Base-by-base conservation (phyloP, 2,888 invertebrate genomes). In the Melolontha melolontha region DNA sequence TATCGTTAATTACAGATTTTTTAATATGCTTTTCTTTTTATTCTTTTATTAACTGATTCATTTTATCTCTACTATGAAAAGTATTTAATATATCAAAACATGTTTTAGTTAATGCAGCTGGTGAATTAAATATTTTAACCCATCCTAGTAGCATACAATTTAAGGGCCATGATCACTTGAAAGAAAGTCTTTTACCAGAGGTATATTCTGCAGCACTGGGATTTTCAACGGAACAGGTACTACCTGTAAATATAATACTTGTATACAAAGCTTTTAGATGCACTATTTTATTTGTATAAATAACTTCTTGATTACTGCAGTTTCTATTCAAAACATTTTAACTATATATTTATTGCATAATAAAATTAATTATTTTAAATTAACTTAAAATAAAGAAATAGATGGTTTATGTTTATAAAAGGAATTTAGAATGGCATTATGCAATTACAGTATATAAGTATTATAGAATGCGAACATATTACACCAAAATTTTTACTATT, bases 141-240 rank as follows among this genome's bases (percentile, higher is more conserved):
- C 87, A 87, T 75, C 93, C 94, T 14, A 83, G 87, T 64, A 90
- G 91, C 74, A 83, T 93, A 49, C 82, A 84, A 70, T 93, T 94
- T 82, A 85, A 88, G 75, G 92, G 92, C 65, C 86, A 87, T 71
- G 88, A 88, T 71, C 85, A 85, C 71, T 79, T 91, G 10, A 86
- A 87, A 66, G 89, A 91, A 76, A 90, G 89, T 76, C 82, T 88
- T 2, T 80, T 92, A 1, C 89, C 87, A 77, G 93, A 94, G 80
- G 87, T 93, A 5, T 88, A 90, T 72, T 88, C 90, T n/a, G 90
- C 91, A 66, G 83, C 89, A 59, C 84, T 92, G 71, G 94, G 94
- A 54, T 88, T 90, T 72, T 89, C 92, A 10, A 89, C 90, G n/a
- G 88, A 89, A 80, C 88, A 90, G 84, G 90, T 90, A 83, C 8